Base-by-base conservation (phyloP, 2,888 invertebrate species). In the Physocephala rufipes region DNA sequence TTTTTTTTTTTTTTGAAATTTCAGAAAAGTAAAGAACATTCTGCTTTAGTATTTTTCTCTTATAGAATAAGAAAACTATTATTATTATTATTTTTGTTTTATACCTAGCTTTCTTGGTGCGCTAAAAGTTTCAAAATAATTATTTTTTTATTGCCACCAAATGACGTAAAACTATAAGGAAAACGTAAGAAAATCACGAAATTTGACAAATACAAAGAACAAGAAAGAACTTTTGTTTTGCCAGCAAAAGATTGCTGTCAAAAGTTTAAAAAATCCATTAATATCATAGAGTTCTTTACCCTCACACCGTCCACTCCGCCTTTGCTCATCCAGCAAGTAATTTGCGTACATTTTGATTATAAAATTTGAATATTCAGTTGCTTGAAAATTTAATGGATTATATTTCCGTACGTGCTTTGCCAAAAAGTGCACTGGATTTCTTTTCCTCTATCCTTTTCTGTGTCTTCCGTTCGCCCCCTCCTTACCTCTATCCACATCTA, bases 211-310 rank as follows among this genome's bases (percentile, higher is more conserved):
- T 28, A 9, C 53, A 53, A 53, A 12, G 53, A 12, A n/a, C 12
- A 19, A n/a, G 12, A 53, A 53, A 12, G 24, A 2, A 28, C 28
- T 58, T 24, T 16, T 24, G n/a, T n/a, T n/a, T n/a, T n/a, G n/a
- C 28, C 24, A 24, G 7, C 24, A 24, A 15, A 58, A 58, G 9
- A 36, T 7, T 36, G 58, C 58, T 58, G 58, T 58, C 58, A 58
- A 58, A 58, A 58, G 36, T 24, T 58, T 21, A 21, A 24, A 63
- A 66, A 70, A 70, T 67, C 9, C 62, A 71, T 61, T 53, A 16
- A 53, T 59, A 36, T 63, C 43, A 45, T 59, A 58, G 47, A 26
- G 28, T 36, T 4, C 36, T 36, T 36, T 36, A 36, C 9, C 36
- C 24, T 47, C 16, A n/a, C n/a, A n/a, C n/a, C n/a, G n/a, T n/a